Conservation (phyloP, 2,888 invertebrate genomes). For the Xestia rhomboidea region DNA sequence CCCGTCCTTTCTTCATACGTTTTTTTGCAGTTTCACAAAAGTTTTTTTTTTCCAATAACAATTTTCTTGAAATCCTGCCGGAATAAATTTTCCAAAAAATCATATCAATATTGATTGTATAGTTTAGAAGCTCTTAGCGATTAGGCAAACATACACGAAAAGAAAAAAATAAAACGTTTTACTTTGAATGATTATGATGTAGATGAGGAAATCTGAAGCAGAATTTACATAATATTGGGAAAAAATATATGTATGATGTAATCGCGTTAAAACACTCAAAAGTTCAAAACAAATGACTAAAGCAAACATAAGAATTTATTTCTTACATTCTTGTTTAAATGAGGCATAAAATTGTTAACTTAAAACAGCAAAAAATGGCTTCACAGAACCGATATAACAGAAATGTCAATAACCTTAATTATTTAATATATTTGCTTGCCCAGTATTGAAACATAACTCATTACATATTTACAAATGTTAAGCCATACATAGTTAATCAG, state of each 20-base stretch:
- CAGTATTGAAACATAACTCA: constrained; percentile 19
- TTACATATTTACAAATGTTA: constrained; percentile 37
- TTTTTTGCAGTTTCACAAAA: neutral
- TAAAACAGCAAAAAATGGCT: neutral
- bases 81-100: neutral
- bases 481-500: neutral
- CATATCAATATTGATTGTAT: neutral
- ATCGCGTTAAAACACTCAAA: neutral
- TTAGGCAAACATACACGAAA: neutral
- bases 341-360: constrained; percentile 17
- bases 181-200: neutral
- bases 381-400: constrained; percentile 26
- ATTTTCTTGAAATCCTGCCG: neutral
- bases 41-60: neutral
- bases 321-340: constrained; percentile 4
- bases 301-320: neutral
- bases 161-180: neutral
- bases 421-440: constrained; percentile 36
- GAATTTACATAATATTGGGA: neutral
- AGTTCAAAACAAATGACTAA: neutral
- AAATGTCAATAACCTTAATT: constrained; percentile 7
- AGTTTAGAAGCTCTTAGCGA: neutral
- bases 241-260: too few species aligned
- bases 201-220: too few species aligned
- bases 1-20: neutral